Evolutionary conservation across 1,140 invertebrate species (phyloP).

Genomic region (Cryptotermes secundus): DNA sequence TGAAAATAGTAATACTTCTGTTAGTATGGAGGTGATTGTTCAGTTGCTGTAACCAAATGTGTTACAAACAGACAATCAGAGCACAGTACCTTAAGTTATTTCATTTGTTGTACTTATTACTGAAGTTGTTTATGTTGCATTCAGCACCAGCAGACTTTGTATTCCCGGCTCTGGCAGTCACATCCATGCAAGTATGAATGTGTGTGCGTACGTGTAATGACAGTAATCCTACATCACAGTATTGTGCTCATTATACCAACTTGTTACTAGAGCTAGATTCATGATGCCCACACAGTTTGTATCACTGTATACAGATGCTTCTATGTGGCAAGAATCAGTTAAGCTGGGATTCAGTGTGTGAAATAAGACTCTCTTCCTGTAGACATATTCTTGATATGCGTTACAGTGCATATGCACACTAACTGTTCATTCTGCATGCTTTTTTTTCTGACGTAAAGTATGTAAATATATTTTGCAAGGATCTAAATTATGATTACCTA

Average conservation of each 20-base stretch:
- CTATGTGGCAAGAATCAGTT: no score
- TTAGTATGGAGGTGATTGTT: no score
- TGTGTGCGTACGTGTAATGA: background rate
- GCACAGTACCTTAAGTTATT: background rate
- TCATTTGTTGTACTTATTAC: background rate
- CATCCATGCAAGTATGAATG: background rate
- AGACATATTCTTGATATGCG: no score
- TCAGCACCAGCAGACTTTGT: background rate
- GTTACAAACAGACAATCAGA: background rate
- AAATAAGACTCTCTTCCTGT: no score
- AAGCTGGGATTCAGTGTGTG: no score
- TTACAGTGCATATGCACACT: no score
- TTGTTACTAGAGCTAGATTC: background rate
- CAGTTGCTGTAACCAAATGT: background rate
- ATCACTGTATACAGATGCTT: no score
- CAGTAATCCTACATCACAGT: background rate
- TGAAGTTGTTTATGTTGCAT: background rate
- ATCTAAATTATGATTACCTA: no score
- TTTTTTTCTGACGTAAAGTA: no score
- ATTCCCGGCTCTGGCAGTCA: background rate
- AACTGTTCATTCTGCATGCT: no score
- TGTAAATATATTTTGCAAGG: no score
- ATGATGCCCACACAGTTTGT: background rate
- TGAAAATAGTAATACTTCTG: background rate
- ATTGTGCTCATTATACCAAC: background rate